Conservation (phyloP, 2,113 vertebrate genomes). For the Microcebus lehilahytsara region DNA sequence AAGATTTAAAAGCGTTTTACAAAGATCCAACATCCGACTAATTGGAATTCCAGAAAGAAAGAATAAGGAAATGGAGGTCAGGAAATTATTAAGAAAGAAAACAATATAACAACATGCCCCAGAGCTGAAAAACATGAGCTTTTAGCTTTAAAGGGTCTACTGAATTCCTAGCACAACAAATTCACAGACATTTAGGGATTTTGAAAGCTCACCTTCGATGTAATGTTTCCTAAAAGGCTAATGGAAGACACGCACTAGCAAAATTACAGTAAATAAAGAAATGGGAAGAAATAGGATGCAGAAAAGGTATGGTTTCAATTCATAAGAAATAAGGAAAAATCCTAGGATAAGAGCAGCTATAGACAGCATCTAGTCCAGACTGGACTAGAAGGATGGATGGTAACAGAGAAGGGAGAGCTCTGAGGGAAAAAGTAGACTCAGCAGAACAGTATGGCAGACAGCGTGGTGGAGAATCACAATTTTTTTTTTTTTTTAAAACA, state of each 20-base stretch:
- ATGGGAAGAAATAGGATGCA: not conserved
- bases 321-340: not conserved
- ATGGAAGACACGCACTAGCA: not conserved
- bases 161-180: not conserved
- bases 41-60: not conserved
- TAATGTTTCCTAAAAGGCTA: not conserved
- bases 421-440: not conserved
- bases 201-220: not conserved
- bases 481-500: not conserved
- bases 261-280: not conserved
- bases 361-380: not conserved
- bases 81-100: not conserved
- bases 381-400: not conserved
- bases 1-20: not conserved
- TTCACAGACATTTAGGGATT: not conserved
- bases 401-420: not conserved
- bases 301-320: not conserved
- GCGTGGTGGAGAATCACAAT: not conserved
- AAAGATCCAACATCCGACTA: not conserved
- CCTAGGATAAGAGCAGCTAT: not conserved
- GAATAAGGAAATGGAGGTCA: not conserved
- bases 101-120: not conserved
- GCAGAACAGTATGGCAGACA: not conserved
- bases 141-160: not conserved
- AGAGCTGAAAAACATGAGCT: not conserved